Conservation (phyloP, 2,113 vertebrate species). For the Leptobrachium leishanense region DNA sequence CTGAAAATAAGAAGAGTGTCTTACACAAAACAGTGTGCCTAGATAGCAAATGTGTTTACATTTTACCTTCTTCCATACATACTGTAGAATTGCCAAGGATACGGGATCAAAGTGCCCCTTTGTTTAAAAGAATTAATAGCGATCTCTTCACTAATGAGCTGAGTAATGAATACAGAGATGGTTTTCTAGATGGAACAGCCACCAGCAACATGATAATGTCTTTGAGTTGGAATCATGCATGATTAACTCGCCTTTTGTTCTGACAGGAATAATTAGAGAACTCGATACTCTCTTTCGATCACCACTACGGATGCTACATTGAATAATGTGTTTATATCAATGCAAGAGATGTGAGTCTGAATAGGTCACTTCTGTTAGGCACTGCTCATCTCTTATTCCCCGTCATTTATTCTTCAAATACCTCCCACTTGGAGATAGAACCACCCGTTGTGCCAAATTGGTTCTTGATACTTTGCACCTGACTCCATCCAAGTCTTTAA, state of each 20-base stretch:
- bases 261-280: slow-evolving; percentile 50
- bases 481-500: slow-evolving; percentile 59
- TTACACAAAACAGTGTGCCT: too few relatives aligned
- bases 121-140: background rate
- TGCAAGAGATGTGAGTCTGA: slow-evolving; percentile 50
- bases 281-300: slow-evolving; percentile 51
- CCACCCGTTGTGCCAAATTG: slow-evolving; percentile 64
- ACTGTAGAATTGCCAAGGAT: background rate
- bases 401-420: slow-evolving; percentile 60
- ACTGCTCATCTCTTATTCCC: slow-evolving; percentile 54
- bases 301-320: slow-evolving; percentile 49
- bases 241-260: slow-evolving; percentile 41
- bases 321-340: slow-evolving; percentile 52
- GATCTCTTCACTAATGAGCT: slow-evolving; percentile 12
- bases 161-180: background rate
- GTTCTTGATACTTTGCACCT: slow-evolving; percentile 63
- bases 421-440: slow-evolving; percentile 57
- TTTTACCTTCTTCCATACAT: too few relatives aligned
- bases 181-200: background rate
- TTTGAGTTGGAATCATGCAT: slow-evolving; percentile 40
- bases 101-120: background rate
- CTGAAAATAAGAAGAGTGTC: too few relatives aligned
- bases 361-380: slow-evolving; percentile 53
- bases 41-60: too few relatives aligned
- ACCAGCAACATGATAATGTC: slow-evolving; percentile 22